Percentiles rank a stretch among this genome's conserved stretches.
These are phyloP conservation scores for Pseudopodoces humilis DNA, from an alignment of 2,113 vertebrate species.

Conservation along the genomic window DNA sequence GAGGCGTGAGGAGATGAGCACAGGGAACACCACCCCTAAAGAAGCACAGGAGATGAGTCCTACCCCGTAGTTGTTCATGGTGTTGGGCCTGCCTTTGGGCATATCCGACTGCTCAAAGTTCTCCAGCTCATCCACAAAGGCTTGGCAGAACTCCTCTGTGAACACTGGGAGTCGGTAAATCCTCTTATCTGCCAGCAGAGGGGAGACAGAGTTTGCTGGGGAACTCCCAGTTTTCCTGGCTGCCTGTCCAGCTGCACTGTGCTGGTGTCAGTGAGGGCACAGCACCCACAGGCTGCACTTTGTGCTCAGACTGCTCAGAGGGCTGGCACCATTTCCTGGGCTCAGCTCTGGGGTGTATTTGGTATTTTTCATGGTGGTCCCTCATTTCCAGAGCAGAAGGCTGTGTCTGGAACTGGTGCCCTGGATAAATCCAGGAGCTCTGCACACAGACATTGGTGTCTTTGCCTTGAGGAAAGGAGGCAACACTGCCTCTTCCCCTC, in stretches of 20 bases:
- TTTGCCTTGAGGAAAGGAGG: not conserved
- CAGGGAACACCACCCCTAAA: not conserved
- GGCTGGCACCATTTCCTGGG: not conserved
- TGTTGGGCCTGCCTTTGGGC: constrained; percentile 94
- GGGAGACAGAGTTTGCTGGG: not conserved
- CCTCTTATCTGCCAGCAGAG: constrained; percentile 75
- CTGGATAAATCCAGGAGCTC: not conserved
- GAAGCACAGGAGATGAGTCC: not conserved
- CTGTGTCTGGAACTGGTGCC: not conserved
- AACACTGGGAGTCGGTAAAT: constrained; percentile 90
- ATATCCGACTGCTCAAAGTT: constrained; percentile 89
- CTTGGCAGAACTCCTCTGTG: constrained; percentile 82
- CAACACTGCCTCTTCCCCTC: not conserved
- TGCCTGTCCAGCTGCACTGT: not conserved
- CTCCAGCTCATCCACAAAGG: constrained; percentile 89
- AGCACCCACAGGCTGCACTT: not conserved
- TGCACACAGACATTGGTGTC: not conserved
- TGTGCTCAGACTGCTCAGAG: not conserved
- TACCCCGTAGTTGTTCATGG: constrained; percentile 98
- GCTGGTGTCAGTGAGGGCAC: not conserved
- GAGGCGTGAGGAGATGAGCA: not conserved
- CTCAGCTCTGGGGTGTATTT: not conserved
- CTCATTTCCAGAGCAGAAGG: not conserved
- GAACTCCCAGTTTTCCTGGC: not conserved
- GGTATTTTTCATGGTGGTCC: not conserved